Evolutionary conservation across 1,140 invertebrate species (phyloP).

Genomic region (Musca vetustissima): DNA sequence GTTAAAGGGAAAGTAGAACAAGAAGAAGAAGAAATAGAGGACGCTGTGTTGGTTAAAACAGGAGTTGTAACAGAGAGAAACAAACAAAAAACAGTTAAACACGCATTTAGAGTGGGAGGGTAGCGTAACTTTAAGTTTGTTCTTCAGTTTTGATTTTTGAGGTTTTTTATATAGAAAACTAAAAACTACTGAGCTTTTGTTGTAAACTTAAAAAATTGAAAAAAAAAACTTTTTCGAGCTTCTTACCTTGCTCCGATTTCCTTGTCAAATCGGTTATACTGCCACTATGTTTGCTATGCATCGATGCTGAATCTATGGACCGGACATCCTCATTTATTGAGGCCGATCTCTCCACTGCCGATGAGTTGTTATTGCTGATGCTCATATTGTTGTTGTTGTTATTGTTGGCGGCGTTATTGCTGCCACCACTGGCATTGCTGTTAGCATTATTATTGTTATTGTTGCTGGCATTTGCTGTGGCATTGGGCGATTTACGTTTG

Average conservation of each 20-base stretch:
- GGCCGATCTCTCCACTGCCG: slow-evolving; percentile 28
- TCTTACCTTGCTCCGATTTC: slow-evolving; percentile 29
- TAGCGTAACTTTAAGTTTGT: slow-evolving; percentile 9
- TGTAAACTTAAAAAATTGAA: not conserved
- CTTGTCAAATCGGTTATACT: slow-evolving; percentile 9
- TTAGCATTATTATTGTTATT: slow-evolving; percentile 12
- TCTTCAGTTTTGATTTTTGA: not conserved
- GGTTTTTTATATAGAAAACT: not conserved
- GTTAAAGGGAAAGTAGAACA: slow-evolving; percentile 37
- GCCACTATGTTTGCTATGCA: slow-evolving; percentile 19
- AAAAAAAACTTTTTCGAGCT: not conserved
- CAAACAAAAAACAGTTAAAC: slow-evolving; percentile 10
- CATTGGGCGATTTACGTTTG: slow-evolving; percentile 34
- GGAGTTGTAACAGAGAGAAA: slow-evolving; percentile 9
- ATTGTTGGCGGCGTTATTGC: slow-evolving; percentile 4
- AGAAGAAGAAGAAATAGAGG: slow-evolving; percentile 33
- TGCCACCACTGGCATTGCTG: slow-evolving; percentile 1
- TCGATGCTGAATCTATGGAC: slow-evolving; percentile 13
- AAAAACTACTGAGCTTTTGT: not conserved
- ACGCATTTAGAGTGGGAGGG: slow-evolving; percentile 21
- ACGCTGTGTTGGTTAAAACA: slow-evolving; percentile 42
- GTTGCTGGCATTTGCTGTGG: slow-evolving; percentile 12
- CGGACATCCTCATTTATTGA: slow-evolving; percentile 22
- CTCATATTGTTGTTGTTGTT: slow-evolving; percentile 27
- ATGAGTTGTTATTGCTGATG: slow-evolving; percentile 32